Base-by-base conservation (phyloP, 2,113 vertebrate species). In the Anguilla japonica region DNA sequence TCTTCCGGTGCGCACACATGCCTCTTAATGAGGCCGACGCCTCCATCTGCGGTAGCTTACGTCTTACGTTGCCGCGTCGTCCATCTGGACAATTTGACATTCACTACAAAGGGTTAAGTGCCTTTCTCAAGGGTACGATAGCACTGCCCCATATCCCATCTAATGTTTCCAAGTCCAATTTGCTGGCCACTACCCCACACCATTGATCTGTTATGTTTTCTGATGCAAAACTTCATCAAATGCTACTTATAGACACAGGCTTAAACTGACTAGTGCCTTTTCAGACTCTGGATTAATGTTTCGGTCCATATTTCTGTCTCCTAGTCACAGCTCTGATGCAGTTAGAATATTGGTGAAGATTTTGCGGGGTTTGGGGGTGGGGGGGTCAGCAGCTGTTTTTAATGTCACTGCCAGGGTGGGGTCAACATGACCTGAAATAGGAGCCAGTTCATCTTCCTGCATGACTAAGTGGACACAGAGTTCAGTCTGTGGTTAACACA, bases 351-450 rank as follows among this genome's bases (percentile, higher is more conserved):
- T 53, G 50, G 50, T 53, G 13, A 53, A 53, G 50, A 53, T 53
- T 11, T 9, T 53, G 50, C 34, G 50, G 50, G 50, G 50, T 53
- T 53, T 46, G 43, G 34, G 34, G 34, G 34, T 34, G 50, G 50
- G 50, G 50, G 50, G 11, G 11, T 60, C 79, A 46, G 79, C 85
- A 86, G 85, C 78, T 86, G 85, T 81, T 86, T 86, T 86, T 63
- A 63, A 86, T 82, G 85, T 67, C 81, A 81, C 85, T 41, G 39
- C 15, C 57, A 41, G 75, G 3, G 56, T 40, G 40, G 56, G 79
- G 56, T 56, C 79, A 43, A 57, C 16, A 1, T 67, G 79, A 86
- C 39, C 57, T 40, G n/a, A n/a, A 81, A 81, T 40, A 79, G 85
- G 81, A 81, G 53, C 85, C 57, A 67, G 26, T 85, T 81, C 39